Evolutionary conservation across 1,140 invertebrate species (phyloP).

Genomic region (Maconellicoccus hirsutus): DNA sequence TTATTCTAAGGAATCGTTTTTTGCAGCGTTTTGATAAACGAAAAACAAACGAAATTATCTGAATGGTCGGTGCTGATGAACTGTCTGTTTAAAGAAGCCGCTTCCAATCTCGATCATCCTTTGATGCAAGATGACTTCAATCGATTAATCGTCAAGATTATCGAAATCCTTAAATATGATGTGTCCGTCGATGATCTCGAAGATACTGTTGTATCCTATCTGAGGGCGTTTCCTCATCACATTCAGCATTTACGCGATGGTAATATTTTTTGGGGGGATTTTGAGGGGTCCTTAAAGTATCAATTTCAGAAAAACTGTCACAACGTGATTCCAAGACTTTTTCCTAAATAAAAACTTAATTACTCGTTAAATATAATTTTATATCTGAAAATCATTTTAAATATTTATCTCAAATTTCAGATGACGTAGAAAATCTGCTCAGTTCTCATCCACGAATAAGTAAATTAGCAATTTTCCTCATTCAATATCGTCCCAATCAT

Average conservation of each 20-base stretch:
- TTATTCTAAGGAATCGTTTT: neutral
- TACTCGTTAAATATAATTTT: too few relatives aligned
- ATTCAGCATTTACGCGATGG: neutral
- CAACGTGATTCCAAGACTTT: too few relatives aligned
- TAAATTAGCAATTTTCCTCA: neutral
- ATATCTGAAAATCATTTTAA: neutral
- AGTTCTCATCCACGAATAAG: neutral
- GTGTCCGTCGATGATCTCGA: neutral
- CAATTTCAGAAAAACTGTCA: too few relatives aligned
- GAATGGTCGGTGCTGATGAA: neutral
- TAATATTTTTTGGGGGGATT: neutral
- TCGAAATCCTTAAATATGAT: neutral
- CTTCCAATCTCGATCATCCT: neutral
- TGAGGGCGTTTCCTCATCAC: neutral
- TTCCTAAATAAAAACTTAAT: too few relatives aligned
- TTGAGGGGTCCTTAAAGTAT: too few relatives aligned
- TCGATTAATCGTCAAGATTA: neutral
- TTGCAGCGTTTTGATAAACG: neutral
- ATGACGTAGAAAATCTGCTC: neutral
- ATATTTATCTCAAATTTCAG: neutral
- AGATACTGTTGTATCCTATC: neutral
- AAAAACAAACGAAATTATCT: neutral
- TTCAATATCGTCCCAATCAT: neutral
- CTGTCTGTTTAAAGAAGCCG: neutral
- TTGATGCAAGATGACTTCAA: neutral